phyloP scores from a whole-genome alignment of 92 coral and sea anemone species.

The Blastomussa wellsi region DNA sequence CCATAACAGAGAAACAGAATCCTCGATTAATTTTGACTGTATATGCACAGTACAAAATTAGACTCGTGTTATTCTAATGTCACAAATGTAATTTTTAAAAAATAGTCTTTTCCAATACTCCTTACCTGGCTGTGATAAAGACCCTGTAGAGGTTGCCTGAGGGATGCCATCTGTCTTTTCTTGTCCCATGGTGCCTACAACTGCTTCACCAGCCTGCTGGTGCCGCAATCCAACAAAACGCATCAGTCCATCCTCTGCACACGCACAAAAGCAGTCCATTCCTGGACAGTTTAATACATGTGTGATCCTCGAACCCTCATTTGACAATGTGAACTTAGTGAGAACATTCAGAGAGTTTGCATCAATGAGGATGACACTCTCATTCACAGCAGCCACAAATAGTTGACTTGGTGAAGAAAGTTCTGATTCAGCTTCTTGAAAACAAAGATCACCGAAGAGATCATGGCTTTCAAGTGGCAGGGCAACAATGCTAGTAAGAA shows the following conservation, averaged over 20 bases:
- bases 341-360: slow-evolving; percentile 67
- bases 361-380: slow-evolving; percentile 67
- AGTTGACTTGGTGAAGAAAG: slow-evolving; percentile 9
- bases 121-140: slow-evolving; percentile 25
- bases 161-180: slow-evolving; percentile 42
- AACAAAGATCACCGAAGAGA: slow-evolving; percentile 29
- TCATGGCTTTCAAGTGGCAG: slow-evolving; percentile 58
- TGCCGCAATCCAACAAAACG: slow-evolving; percentile 72
- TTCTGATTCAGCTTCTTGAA: slow-evolving; percentile 29
- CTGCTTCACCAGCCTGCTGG: slow-evolving; percentile 29
- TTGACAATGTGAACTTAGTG: slow-evolving; percentile 58
- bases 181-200: slow-evolving; percentile 22
- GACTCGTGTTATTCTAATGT: no score
- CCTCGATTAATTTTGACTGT: no score
- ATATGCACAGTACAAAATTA: no score
- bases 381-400: slow-evolving; percentile 35
- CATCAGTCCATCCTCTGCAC: slow-evolving; percentile 72
- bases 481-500: slow-evolving; percentile 53
- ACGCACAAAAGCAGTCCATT: slow-evolving; percentile 86
- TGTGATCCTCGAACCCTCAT: slow-evolving; percentile 36
- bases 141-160: slow-evolving; percentile 5
- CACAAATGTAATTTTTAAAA: background rate
- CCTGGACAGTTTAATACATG: slow-evolving; percentile 90
- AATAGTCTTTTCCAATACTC: background rate
- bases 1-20: no score